Evolutionary conservation across 2,113 vertebrate genomes (phyloP), one percentile per base, ranked within the genome.

Genomic region (Axis porcinus): DNA sequence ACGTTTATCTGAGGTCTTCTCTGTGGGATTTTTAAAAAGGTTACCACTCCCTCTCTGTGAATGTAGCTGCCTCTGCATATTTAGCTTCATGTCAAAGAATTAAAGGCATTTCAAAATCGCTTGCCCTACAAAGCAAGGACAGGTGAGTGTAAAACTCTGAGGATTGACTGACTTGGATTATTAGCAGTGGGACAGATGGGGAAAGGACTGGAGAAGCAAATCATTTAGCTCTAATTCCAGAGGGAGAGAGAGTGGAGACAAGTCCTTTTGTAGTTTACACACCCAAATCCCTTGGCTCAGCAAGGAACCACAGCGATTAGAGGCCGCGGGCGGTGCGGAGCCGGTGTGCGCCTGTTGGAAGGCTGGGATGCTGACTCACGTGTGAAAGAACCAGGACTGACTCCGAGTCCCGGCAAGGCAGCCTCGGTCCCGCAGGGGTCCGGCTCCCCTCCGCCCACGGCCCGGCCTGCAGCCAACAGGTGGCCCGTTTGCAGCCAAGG

Each of bases 341-440:
- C 27, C 92, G 60, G 88, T 0, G 0, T 28, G 57, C 47, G 79
- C 57, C 94, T 93, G 92, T 95, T 0, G 96, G 98, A 86, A 97
- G 12, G 52, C 88, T 97, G 86, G 97, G 98, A 94, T 97, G 97
- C 97, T 98, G 98, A 98, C 97, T 98, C 98, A 98, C 84, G 40
- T 87, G 88, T 94, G 92, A 91, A 97, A 93, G 97, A 95, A 88
- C 97, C 97, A 79, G 96, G 70, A 90, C 97, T 62, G 96, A 92
- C 54, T 81, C 95, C 87, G 17, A 60, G 96, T 55, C 91, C 3
- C 88, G 93, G 96, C 58, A 94, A 90, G 94, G 96, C 92, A 86
- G 78, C 82, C 76, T 91, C 93, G 93, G 93, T 83, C 60, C 54
- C 64, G 67, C 57, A 60, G 98, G 88, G 55, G 78, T 55, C 86